Percentiles rank a stretch among this genome's conserved stretches.
These are phyloP conservation scores for Andrena trimmerana DNA, from an alignment of 2,888 invertebrate species.

Conservation along the genomic window DNA sequence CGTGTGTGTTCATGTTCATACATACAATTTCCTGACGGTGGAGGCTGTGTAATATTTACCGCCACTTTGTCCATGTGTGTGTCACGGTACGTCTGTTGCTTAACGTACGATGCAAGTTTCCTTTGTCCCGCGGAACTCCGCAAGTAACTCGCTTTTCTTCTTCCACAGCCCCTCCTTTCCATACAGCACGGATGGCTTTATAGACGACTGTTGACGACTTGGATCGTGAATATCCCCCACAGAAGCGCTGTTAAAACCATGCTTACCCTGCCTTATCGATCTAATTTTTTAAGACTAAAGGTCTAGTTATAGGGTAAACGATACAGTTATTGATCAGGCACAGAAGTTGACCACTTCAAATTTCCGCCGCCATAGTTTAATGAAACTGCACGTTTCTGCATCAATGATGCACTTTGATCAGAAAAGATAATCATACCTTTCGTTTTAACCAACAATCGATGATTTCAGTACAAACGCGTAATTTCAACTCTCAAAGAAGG, in stretches of 20 bases:
- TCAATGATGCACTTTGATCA: too few species aligned
- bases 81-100: slow-evolving; percentile 78
- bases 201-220: slow-evolving; percentile 70
- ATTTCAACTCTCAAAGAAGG: too few species aligned
- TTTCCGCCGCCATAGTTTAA: too few species aligned
- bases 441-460: too few species aligned
- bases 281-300: too few species aligned
- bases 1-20: slow-evolving; percentile 28
- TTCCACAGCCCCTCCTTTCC: slow-evolving; percentile 4
- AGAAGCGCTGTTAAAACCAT: background rate
- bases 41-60: slow-evolving; percentile 45
- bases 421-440: too few species aligned
- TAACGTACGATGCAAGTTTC: slow-evolving; percentile 82
- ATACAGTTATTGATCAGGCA: too few species aligned
- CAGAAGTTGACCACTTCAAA: too few species aligned
- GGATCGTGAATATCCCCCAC: slow-evolving; percentile 70
- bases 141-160: slow-evolving; percentile 57
- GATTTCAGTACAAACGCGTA: too few species aligned
- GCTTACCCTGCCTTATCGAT: too few species aligned
- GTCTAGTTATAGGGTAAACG: too few species aligned
- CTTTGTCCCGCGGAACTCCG: slow-evolving; percentile 78
- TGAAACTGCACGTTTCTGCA: too few species aligned
- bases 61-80: slow-evolving; percentile 59
- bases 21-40: slow-evolving; percentile 17
- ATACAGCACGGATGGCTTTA: slow-evolving; percentile 29